Evolutionary conservation across 2,888 invertebrate species (phyloP).

Genomic region (Lomographa bimaculata): DNA sequence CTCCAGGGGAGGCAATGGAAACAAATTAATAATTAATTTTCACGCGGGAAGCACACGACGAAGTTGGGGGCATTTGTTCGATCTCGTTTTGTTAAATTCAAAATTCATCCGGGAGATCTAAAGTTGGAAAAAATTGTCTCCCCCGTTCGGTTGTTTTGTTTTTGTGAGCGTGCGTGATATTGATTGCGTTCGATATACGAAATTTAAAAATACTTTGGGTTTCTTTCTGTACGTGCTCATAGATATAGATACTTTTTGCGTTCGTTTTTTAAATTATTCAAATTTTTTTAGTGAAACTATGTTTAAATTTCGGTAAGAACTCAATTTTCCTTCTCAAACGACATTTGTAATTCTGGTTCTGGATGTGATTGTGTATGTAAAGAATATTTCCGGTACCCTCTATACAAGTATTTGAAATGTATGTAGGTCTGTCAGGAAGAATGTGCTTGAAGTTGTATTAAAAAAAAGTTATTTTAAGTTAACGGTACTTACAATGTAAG

Average conservation of each 20-base stretch:
- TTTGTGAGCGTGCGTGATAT: constrained; percentile 33
- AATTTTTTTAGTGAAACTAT: too few relatives aligned
- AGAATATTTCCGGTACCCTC: too few relatives aligned
- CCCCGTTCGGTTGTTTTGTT: constrained; percentile 42
- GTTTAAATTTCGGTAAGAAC: background rate
- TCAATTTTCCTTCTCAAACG: too few relatives aligned
- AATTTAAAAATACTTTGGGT: constrained; percentile 2
- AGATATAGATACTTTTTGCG: too few relatives aligned
- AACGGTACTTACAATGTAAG: constrained; percentile 8
- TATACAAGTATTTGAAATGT: too few relatives aligned
- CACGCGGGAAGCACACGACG: constrained; percentile 60
- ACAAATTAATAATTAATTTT: constrained; percentile 81
- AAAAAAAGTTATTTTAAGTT: too few relatives aligned
- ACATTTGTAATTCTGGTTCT: too few relatives aligned
- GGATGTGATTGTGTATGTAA: too few relatives aligned
- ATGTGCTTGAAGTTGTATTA: too few relatives aligned
- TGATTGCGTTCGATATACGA: constrained; percentile 33
- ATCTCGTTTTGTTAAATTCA: constrained; percentile 73
- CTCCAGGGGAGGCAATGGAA: constrained; percentile 63
- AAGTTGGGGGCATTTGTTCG: constrained; percentile 64
- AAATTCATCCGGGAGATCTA: constrained; percentile 65
- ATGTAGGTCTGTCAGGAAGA: too few relatives aligned
- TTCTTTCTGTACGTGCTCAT: too few relatives aligned
- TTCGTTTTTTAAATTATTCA: background rate
- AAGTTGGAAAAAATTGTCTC: constrained; percentile 67